phyloP scores from a whole-genome alignment of 2,113 vertebrate genomes.

The Chaetodon auriga region DNA sequence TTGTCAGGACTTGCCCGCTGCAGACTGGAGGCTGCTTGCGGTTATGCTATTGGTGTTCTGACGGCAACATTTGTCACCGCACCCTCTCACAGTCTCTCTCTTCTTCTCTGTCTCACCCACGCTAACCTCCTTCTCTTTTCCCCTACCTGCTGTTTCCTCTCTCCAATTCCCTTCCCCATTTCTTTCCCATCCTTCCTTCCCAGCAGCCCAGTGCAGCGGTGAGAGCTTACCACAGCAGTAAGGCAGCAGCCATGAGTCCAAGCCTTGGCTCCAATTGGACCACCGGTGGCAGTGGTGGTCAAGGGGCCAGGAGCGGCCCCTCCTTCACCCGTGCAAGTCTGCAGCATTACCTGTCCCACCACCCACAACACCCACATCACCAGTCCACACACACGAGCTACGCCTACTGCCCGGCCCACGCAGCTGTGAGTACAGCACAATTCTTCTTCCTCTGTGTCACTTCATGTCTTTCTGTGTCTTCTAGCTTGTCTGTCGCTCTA shows the following conservation, averaged over 20 bases:
- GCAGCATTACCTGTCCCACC: constrained; percentile 84
- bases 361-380: constrained; percentile 53
- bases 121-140: constrained; percentile 7
- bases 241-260: constrained; percentile 86
- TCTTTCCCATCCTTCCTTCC: not conserved
- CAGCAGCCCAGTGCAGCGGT: constrained; percentile 88
- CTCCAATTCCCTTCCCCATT: constrained; percentile 48
- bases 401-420: constrained; percentile 87
- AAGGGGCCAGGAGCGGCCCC: constrained; percentile 83
- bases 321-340: constrained; percentile 85
- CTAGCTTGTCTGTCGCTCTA: constrained; percentile 17
- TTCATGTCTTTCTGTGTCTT: not conserved
- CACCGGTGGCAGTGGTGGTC: constrained; percentile 72
- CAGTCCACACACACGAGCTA: constrained; percentile 85
- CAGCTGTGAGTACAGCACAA: constrained; percentile 85
- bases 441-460: not conserved
- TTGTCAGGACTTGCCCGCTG: constrained; percentile 53
- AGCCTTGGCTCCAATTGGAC: constrained; percentile 88
- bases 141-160: not conserved
- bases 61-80: constrained; percentile 49
- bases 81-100: constrained; percentile 10
- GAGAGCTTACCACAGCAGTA: constrained; percentile 88
- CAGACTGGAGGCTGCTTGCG: constrained; percentile 1
- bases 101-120: constrained; percentile 4
- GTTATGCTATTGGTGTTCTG: constrained; percentile 37